A percentile compares a stretch with the other conserved stretches of the same genome.
These are phyloP conservation scores for Gallinago nigripennis DNA, from an alignment of 2,797 vertebrate species.

Conservation along the genomic window DNA sequence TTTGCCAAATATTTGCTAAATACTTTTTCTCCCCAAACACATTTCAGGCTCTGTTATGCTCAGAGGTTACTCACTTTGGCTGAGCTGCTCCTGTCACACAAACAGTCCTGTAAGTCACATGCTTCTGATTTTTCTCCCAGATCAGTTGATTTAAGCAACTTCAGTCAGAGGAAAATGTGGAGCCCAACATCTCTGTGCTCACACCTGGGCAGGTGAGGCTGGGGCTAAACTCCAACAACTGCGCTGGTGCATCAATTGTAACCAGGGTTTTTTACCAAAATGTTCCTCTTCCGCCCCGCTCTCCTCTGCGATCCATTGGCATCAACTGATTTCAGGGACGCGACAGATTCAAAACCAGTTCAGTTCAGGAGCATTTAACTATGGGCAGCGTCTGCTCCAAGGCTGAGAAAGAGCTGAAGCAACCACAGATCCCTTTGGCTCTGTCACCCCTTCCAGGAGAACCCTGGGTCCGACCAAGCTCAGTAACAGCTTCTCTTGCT, in stretches of 20 bases:
- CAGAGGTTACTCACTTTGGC: background rate
- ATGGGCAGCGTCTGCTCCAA: background rate
- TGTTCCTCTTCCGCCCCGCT: background rate
- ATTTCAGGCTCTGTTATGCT: background rate
- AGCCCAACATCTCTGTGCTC: rapidly evolving
- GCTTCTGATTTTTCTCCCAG: background rate
- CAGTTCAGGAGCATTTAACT: background rate
- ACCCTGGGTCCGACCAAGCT: background rate
- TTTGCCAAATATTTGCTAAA: background rate
- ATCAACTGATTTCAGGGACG: rapidly evolving
- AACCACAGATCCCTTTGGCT: background rate
- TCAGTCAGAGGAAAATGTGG: background rate
- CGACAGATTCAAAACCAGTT: background rate
- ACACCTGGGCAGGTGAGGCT: rapidly evolving
- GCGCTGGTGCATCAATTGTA: rapidly evolving
- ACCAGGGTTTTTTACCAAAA: rapidly evolving
- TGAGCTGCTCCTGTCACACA: background rate
- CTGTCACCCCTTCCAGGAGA: background rate
- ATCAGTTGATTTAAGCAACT: background rate
- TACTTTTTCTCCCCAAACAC: background rate
- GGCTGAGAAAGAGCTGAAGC: background rate
- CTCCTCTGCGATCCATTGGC: background rate
- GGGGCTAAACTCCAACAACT: rapidly evolving
- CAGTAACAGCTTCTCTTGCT: background rate
- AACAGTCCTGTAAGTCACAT: background rate